Conservation (phyloP, 2,113 vertebrate genomes). For the Cyanoderma ruficeps region DNA sequence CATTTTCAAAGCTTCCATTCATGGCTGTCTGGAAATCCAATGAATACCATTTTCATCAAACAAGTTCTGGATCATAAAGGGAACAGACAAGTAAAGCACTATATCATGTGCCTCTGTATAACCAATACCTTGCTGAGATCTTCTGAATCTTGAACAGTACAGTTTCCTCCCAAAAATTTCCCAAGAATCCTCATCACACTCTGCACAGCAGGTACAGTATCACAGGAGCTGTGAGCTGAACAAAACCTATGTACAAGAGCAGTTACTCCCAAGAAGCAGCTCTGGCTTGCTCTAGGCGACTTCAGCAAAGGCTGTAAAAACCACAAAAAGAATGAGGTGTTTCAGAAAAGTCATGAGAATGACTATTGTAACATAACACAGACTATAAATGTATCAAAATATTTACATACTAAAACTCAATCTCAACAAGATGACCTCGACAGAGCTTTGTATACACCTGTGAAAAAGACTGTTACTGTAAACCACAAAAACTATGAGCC, state of each 20-base stretch:
- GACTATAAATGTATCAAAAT: neutral
- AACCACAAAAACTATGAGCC: neutral
- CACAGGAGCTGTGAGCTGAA: conserved; percentile 64
- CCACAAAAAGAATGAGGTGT: neutral
- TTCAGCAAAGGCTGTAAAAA: conserved; percentile 77
- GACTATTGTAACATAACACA: neutral
- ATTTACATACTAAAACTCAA: neutral
- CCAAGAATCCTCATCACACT: conserved; percentile 71
- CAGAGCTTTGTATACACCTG: neutral
- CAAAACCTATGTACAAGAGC: conserved; percentile 82
- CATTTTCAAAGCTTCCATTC: neutral
- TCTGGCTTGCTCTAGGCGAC: conserved; percentile 59
- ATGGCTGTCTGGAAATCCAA: neutral
- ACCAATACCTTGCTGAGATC: conserved; percentile 56
- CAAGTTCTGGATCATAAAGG: neutral
- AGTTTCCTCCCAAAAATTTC: conserved; percentile 68
- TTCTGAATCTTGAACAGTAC: conserved; percentile 24
- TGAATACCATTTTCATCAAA: neutral
- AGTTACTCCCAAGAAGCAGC: conserved; percentile 76
- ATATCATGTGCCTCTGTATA: neutral
- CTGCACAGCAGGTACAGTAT: conserved; percentile 72
- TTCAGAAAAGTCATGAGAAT: neutral
- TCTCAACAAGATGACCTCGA: neutral
- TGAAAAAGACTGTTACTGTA: neutral
- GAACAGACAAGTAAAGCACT: neutral